Percentiles rank a stretch among this genome's conserved stretches.
Conservation (phyloP, 2,113 vertebrate species). For the Cettia cetti region DNA sequence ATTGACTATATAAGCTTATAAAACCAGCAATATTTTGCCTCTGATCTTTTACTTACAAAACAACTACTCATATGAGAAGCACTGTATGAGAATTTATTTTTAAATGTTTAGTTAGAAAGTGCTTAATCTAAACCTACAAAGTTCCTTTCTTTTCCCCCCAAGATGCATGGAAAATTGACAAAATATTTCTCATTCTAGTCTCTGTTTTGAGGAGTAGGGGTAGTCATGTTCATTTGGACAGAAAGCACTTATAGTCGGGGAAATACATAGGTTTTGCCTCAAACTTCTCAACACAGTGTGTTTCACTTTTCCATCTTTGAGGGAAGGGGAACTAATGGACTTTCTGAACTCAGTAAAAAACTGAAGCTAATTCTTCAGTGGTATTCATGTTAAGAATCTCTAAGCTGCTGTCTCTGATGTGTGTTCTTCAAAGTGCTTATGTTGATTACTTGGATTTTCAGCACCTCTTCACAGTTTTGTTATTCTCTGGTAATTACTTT, state of each 20-base stretch:
- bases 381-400: neutral
- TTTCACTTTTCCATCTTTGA: neutral
- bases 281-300: neutral
- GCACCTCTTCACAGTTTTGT: neutral
- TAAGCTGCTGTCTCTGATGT: neutral
- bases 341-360: neutral
- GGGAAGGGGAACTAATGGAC: neutral
- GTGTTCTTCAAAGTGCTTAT: neutral
- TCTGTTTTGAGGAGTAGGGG: neutral
- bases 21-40: neutral
- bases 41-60: neutral
- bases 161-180: neutral
- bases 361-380: neutral
- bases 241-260: neutral
- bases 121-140: neutral
- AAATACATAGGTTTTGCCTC: neutral
- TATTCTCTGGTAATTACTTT: slow-evolving; percentile 17
- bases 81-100: neutral
- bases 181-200: neutral
- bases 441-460: slow-evolving; percentile 12
- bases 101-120: neutral
- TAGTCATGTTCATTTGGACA: neutral
- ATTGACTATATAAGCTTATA: neutral
- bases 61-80: neutral
- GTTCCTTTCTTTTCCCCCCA: neutral